Evolutionary conservation across 2,797 vertebrate species (phyloP).

Genomic region (Alcedo atthis): DNA sequence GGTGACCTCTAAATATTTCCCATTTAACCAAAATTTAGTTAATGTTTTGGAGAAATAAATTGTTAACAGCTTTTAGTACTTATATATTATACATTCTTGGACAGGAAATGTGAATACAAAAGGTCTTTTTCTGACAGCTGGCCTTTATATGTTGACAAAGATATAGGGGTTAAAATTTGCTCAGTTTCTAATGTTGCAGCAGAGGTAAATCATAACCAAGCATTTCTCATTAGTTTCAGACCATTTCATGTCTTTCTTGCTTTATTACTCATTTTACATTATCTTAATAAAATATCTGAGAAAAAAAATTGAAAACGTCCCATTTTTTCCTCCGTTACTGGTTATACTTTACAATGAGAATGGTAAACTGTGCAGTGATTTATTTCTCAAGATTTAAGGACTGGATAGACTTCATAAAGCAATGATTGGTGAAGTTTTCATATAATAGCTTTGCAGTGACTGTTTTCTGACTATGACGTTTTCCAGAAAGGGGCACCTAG

Average conservation of each 20-base stretch:
- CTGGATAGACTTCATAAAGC: constrained; percentile 24
- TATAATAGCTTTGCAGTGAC: constrained; percentile 23
- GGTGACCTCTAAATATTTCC: not conserved
- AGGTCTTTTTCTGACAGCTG: not conserved
- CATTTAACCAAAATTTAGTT: not conserved
- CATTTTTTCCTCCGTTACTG: not conserved
- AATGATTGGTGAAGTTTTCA: not conserved
- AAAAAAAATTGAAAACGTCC: constrained; percentile 10
- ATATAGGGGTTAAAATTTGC: not conserved
- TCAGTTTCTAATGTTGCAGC: not conserved
- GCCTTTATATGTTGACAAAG: not conserved
- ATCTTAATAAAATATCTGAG: constrained; percentile 25
- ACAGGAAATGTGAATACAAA: not conserved
- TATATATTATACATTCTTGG: not conserved
- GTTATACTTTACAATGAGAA: constrained; percentile 49
- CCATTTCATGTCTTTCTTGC: constrained; percentile 34
- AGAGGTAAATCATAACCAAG: not conserved
- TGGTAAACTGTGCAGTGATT: constrained; percentile 43
- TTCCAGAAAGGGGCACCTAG: not conserved
- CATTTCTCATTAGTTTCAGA: constrained; percentile 9
- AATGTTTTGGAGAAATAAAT: not conserved
- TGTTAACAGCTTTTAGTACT: not conserved
- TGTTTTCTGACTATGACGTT: constrained; percentile 11
- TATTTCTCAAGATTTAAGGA: constrained; percentile 54
- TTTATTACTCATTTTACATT: constrained; percentile 47